Evolutionary conservation across 2,888 invertebrate species (phyloP).

Genomic region (Caenorhabditis japonica): DNA sequence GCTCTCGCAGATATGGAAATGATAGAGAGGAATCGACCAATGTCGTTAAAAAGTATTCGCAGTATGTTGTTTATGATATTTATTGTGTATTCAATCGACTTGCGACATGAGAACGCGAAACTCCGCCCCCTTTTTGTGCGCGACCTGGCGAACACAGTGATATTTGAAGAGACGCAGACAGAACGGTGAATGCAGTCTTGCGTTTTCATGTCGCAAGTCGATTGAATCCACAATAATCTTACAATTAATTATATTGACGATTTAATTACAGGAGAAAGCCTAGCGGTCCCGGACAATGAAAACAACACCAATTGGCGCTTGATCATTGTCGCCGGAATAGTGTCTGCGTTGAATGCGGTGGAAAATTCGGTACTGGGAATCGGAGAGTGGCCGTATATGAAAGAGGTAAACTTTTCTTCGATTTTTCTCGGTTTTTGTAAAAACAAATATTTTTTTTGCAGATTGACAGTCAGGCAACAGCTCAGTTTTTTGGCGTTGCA

Average conservation of each 20-base stretch:
- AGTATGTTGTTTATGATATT: background rate
- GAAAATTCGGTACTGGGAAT: slow-evolving; percentile 60
- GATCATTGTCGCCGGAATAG: slow-evolving; percentile 48
- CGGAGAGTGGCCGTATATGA: slow-evolving; percentile 65
- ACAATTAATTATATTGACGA: too few relatives aligned
- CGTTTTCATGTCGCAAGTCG: too few relatives aligned
- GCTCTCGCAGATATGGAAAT: background rate
- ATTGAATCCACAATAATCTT: too few relatives aligned
- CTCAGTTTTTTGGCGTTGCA: slow-evolving; percentile 63
- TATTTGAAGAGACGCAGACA: too few relatives aligned
- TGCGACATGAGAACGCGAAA: too few relatives aligned
- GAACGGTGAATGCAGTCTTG: too few relatives aligned
- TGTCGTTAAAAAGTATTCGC: background rate
- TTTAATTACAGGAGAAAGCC: slow-evolving; percentile 28
- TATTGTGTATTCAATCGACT: too few relatives aligned
- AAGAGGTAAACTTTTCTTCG: slow-evolving; percentile 34
- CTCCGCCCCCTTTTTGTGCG: too few relatives aligned
- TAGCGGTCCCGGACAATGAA: slow-evolving; percentile 33
- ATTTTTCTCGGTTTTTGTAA: background rate
- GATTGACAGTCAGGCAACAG: slow-evolving; percentile 60
- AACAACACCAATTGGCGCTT: slow-evolving; percentile 55
- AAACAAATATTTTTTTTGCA: slow-evolving; percentile 15
- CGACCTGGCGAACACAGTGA: too few relatives aligned
- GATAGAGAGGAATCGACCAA: background rate
- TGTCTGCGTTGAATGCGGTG: slow-evolving; percentile 54